Percentiles rank a stretch among this genome's conserved stretches.
These are phyloP conservation scores for Onychomys arenicola DNA, from an alignment of 2,797 vertebrate genomes.

Conservation along the genomic window DNA sequence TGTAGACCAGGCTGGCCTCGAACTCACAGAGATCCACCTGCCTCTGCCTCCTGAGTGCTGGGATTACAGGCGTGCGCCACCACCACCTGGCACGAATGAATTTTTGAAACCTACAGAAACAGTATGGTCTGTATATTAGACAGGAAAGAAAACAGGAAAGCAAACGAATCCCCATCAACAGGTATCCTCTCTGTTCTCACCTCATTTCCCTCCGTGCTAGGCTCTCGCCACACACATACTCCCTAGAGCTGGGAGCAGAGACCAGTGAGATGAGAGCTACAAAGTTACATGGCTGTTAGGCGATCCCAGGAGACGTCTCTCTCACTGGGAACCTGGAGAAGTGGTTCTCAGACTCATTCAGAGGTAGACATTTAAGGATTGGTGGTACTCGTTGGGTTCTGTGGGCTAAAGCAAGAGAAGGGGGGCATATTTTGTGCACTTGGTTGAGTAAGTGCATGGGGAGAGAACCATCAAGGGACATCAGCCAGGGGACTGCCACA, in stretches of 20 bases:
- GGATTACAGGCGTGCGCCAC: too few species aligned
- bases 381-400: neutral
- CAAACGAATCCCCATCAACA: neutral
- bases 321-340: neutral
- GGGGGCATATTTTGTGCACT: neutral
- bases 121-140: neutral
- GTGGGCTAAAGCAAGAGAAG: neutral
- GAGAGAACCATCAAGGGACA: neutral
- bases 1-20: too few species aligned
- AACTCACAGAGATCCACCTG: too few species aligned
- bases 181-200: neutral
- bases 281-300: neutral
- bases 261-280: neutral
- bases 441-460: too few species aligned
- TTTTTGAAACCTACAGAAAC: neutral
- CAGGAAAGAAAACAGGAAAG: slow-evolving; percentile 24
- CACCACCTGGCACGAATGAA: too few species aligned
- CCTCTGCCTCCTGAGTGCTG: too few species aligned
- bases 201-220: neutral
- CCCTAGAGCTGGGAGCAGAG: neutral
- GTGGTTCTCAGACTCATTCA: neutral
- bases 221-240: neutral
- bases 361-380: neutral
- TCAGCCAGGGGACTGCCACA: neutral
- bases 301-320: neutral